Percentiles rank a stretch among this genome's conserved stretches.
Evolutionary conservation across 2,888 invertebrate genomes (phyloP).

Genomic region (Conistra vaccinii): DNA sequence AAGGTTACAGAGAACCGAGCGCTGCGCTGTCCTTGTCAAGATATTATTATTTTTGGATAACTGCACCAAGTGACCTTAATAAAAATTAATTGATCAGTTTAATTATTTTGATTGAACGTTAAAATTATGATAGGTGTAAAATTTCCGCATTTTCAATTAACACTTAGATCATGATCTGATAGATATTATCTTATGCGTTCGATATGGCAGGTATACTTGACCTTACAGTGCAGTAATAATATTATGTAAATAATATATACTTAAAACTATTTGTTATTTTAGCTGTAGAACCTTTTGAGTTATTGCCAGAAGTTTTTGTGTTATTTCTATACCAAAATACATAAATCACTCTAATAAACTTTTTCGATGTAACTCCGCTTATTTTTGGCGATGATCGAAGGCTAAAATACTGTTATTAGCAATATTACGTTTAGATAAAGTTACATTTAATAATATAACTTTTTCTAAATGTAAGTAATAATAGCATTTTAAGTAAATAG

Average conservation of each 20-base stretch:
- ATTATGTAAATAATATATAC: background rate
- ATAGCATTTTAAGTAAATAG: no score
- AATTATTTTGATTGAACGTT: constrained; percentile 59
- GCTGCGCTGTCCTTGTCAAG: constrained; percentile 53
- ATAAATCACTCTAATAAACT: background rate
- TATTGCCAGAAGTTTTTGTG: background rate
- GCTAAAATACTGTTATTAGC: no score
- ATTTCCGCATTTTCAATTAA: constrained; percentile 63
- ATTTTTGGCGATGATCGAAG: background rate
- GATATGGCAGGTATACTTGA: constrained; percentile 4
- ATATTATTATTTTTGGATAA: constrained; percentile 57
- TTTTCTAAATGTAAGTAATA: no score
- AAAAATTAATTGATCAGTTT: constrained; percentile 40
- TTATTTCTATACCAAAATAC: background rate
- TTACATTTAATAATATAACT: no score
- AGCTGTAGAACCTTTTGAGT: background rate
- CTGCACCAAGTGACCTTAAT: constrained; percentile 55
- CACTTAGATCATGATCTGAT: constrained; percentile 16
- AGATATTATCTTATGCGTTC: constrained; percentile 14
- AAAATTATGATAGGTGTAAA: constrained; percentile 44
- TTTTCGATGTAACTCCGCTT: background rate
- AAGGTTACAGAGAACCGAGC: constrained; percentile 55
- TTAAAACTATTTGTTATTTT: background rate
- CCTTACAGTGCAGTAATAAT: background rate
- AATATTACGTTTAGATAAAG: no score